Evolutionary conservation across 2,888 invertebrate species (phyloP), one percentile per base, ranked within the genome.

Genomic region (Platynereis dumerilii): DNA sequence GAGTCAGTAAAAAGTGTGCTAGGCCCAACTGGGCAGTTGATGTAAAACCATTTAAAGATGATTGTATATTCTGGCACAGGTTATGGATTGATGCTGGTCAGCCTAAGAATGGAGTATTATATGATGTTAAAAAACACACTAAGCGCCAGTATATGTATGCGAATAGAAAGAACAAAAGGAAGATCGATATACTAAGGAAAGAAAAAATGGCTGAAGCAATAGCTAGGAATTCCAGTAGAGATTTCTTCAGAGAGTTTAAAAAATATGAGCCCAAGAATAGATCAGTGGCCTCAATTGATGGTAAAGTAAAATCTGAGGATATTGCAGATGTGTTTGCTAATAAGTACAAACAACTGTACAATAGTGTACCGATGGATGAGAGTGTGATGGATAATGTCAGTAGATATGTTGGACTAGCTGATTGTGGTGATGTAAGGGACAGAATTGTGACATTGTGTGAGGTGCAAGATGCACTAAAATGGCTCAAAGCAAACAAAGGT

Each of bases 201-300:
- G 57, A 29, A 22, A 27, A 34, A 29, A 20, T 57, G 39, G 57
- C 57, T 28, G 34, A 57, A 17, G 28, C 57, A 15, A 28, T 57
- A 17, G 34, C 20, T 17, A n/a, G 34, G 12, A 57, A 57, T 34
- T 28, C 15, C 17, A 29, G 22, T 29, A 57, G 20, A 28, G 57
- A 55, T n/a, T 57, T 57, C 29, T 57, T 28, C 17, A 57, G 34
- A 39, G 57, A 57, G 7, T 17, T 29, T 7, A 57, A 57, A 29
- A 57, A 29, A 29, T 34, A 28, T 12, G 39, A 57, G 22, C 34
- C 34, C 22, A 57, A 20, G 22, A 29, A 2, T 20, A 5, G 34
- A 28, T 10, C 39, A 29, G 15, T n/a, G 17, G 28, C 34, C 12
- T n/a, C n/a, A 17, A 57, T 48, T 48, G 48, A 48, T 48, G 48